Base-by-base conservation (phyloP, 1,140 invertebrate genomes). In the Patella vulgata region DNA sequence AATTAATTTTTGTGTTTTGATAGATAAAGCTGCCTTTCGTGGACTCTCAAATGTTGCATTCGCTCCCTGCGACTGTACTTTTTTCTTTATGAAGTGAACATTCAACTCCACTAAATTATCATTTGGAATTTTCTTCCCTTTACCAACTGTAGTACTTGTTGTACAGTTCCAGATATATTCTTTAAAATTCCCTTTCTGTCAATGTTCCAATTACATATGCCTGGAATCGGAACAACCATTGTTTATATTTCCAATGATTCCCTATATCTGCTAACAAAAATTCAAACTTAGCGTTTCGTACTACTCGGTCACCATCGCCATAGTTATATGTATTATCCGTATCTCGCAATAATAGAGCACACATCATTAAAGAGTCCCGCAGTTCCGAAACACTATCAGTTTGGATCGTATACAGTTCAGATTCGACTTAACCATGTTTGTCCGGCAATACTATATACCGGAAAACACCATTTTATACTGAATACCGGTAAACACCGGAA, bases 301-400 rank as follows among this genome's bases (percentile, higher is more conserved):
- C n/a, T 14, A 64, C 55, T 59, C 61, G 59, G 21, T 68, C 57
- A 5, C 61, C 66, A 68, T 68, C 66, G 6, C 50, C 55, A 31
- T 59, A 47, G 31, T 46, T 52, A 27, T 59, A 63, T 0, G 66
- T 28, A 46, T 64, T 61, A 55, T 33, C 25, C 17, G 56, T 48
- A n/a, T 68, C 57, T 5, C 58, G 27, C 14, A 66, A 11, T n/a
- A 66, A 28, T 5, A 66, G 19, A 14, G 52, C 51, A 56, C 51
- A 56, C 46, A 55, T 66, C 46, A 66, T 56, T 25, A 66, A 66
- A 11, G 53, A 55, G 14, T 51, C 28, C 17, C 39, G 31, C n/a
- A 47, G 55, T n/a, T 51, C 12, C 11, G 59, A 47, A 27, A 66
- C 33, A 23, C 44, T 43, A 28, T 66, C 63, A 25, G 14, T 21